Evolutionary conservation across 2,113 vertebrate genomes (phyloP).

Genomic region (Lynx canadensis): DNA sequence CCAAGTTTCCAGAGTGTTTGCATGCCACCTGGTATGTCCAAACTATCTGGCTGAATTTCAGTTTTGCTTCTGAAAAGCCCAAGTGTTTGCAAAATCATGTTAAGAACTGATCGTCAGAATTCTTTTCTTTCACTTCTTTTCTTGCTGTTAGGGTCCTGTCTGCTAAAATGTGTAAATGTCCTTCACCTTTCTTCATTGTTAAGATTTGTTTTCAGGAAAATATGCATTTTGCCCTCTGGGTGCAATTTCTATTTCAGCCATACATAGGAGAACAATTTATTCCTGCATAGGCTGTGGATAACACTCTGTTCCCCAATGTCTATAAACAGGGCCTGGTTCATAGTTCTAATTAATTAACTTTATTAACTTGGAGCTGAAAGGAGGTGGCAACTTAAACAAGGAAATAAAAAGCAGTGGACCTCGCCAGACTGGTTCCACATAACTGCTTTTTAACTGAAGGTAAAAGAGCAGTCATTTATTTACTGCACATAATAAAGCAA

Average conservation of each 20-base stretch:
- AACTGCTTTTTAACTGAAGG: slow-evolving; percentile 80
- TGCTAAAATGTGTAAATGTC: slow-evolving; percentile 23
- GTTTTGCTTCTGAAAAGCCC: slow-evolving; percentile 21
- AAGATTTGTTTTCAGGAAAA: slow-evolving; percentile 65
- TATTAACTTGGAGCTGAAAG: slow-evolving; percentile 84
- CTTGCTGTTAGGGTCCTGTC: neutral
- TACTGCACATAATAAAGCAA: slow-evolving; percentile 79
- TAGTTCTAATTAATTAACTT: slow-evolving; percentile 85
- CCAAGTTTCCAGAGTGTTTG: neutral
- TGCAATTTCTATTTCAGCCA: slow-evolving; percentile 48
- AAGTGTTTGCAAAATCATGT: slow-evolving; percentile 52
- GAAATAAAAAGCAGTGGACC: slow-evolving; percentile 84
- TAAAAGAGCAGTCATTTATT: slow-evolving; percentile 62
- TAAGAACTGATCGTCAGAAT: slow-evolving; percentile 7
- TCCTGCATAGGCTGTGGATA: slow-evolving; percentile 56
- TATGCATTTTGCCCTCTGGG: neutral
- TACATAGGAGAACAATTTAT: slow-evolving; percentile 63
- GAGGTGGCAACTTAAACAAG: slow-evolving; percentile 84
- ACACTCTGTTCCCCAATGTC: neutral
- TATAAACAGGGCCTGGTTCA: slow-evolving; percentile 75
- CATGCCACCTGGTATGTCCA: neutral
- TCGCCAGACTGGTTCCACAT: slow-evolving; percentile 73
- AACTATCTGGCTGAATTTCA: neutral
- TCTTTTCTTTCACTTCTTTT: neutral
- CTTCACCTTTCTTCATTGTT: slow-evolving; percentile 39